Conservation (phyloP, 2,888 invertebrate genomes). For the Laspeyria flexula region DNA sequence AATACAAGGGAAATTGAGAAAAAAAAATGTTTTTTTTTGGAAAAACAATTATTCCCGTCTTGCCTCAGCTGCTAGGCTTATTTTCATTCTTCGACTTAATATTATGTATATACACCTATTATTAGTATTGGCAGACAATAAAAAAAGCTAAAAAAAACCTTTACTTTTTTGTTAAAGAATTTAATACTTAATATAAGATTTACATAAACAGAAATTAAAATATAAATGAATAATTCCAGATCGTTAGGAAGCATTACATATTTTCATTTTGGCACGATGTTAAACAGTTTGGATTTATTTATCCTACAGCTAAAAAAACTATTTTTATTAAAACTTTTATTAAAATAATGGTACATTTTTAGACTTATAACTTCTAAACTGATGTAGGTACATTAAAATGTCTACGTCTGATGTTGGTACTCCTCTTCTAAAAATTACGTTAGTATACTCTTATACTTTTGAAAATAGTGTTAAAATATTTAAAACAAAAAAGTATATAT, state of each 20-base stretch:
- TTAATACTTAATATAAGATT: conserved; percentile 12
- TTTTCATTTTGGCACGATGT: conserved; percentile 69
- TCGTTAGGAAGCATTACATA: conserved; percentile 49
- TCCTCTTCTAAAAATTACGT: not conserved
- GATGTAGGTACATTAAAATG: not conserved
- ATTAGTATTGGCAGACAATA: conserved; percentile 35
- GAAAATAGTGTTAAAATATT: not conserved
- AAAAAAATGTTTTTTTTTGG: not conserved
- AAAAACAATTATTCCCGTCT: conserved; percentile 39
- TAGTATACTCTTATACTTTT: not conserved
- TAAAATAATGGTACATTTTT: conserved; percentile 41
- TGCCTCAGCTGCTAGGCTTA: conserved; percentile 79
- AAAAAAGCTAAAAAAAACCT: conserved; percentile 14
- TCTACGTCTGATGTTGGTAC: not conserved
- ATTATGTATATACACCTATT: conserved; percentile 52
- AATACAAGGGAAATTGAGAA: not conserved
- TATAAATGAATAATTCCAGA: conserved; percentile 20
- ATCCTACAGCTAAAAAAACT: conserved; percentile 18
- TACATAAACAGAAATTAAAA: conserved; percentile 20
- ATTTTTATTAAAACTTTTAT: too few relatives aligned
- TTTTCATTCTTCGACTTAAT: conserved; percentile 44
- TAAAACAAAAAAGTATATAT: not conserved
- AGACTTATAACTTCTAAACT: conserved; percentile 3
- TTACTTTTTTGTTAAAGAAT: conserved; percentile 10
- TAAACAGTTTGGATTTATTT: conserved; percentile 49